Evolutionary conservation across 2,888 invertebrate species (phyloP), one percentile per base, ranked within the genome.

Genomic region (Lasioglossum villosulum): DNA sequence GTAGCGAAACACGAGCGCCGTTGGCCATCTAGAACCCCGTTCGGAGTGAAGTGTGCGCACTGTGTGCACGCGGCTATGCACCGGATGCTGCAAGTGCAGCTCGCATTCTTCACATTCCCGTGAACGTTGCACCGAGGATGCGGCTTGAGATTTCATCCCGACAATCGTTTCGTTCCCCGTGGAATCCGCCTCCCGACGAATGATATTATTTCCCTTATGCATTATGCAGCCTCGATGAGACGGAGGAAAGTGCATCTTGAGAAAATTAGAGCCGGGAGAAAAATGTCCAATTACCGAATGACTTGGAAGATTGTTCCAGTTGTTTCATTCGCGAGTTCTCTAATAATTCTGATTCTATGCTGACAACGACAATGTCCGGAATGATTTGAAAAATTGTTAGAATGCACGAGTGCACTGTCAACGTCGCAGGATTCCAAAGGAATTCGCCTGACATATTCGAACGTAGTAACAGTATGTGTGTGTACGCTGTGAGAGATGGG

Each of bases 61-160:
- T 4, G 14, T 27, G 59, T 59, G 27, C 59, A 34, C 16, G 66
- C 34, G 23, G 8, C 52, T n/a, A 52, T 10, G 8, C 8, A 34
- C 63, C 27, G 66, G 8, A 34, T 23, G 10, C 27, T 30, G 63
- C 59, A 14, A 27, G n/a, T 4, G 30, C 66, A 30, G 23, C 66
- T 66, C 66, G 66, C 66, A 66, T 66, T 66, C 30, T 34, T 66
- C 66, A 23, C 66, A 10, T 66, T 34, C 66, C 66, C 19, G 66
- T 66, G 10, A 34, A 66, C 66, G 34, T 66, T 66, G 34, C 66
- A 34, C 34, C 34, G 34, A 23, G 19, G 66, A 66, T 8, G 66
- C 34, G 23, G 23, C 34, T 19, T 19, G 34, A 66, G 66, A 66
- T 66, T 66, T 34, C 19, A 66, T 66, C 66, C 8, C 14, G 23